Percentiles rank a stretch among this genome's conserved stretches.
phyloP scores from a whole-genome alignment of 2,888 invertebrate genomes.

The Chamaedrilus cognettii region DNA sequence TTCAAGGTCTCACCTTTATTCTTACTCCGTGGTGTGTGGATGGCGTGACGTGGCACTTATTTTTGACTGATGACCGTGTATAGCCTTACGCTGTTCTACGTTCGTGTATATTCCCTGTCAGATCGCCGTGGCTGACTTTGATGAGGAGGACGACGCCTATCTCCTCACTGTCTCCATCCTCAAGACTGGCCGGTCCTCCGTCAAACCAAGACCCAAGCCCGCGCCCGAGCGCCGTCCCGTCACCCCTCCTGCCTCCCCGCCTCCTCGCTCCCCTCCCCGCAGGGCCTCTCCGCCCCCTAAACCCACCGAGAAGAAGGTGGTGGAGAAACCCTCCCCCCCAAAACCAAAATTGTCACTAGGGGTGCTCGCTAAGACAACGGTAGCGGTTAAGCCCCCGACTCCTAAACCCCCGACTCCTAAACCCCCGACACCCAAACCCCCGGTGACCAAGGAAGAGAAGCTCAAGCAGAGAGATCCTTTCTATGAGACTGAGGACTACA shows the following conservation, averaged over 20 bases:
- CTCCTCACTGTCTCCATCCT: slow-evolving; percentile 51
- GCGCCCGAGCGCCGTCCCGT: slow-evolving; percentile 7
- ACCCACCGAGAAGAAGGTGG: not conserved
- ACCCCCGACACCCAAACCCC: slow-evolving; percentile 27
- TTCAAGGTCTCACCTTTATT: too few relatives aligned
- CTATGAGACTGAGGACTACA: slow-evolving; percentile 56
- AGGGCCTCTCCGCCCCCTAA: too few relatives aligned
- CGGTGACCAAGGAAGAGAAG: slow-evolving; percentile 34
- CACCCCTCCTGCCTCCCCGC: slow-evolving; percentile 6
- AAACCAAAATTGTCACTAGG: slow-evolving; percentile 6
- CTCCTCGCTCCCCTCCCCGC: slow-evolving; percentile 15
- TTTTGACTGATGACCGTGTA: too few relatives aligned
- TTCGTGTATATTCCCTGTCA: too few relatives aligned
- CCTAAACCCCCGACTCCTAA: slow-evolving; percentile 34
- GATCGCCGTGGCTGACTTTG: slow-evolving; percentile 55
- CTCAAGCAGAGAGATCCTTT: slow-evolving; percentile 49
- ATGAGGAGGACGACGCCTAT: slow-evolving; percentile 54
- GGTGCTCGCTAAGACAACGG: slow-evolving; percentile 8
- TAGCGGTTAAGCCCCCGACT: slow-evolving; percentile 14
- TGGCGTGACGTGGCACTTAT: too few relatives aligned
- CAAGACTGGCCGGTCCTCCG: slow-evolving; percentile 19
- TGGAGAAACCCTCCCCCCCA: slow-evolving; percentile 7
- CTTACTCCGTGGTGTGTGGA: too few relatives aligned
- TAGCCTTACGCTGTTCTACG: too few relatives aligned
- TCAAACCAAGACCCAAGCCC: slow-evolving; percentile 10